Conservation (phyloP, 2,113 vertebrate species). For the Neofelis nebulosa region DNA sequence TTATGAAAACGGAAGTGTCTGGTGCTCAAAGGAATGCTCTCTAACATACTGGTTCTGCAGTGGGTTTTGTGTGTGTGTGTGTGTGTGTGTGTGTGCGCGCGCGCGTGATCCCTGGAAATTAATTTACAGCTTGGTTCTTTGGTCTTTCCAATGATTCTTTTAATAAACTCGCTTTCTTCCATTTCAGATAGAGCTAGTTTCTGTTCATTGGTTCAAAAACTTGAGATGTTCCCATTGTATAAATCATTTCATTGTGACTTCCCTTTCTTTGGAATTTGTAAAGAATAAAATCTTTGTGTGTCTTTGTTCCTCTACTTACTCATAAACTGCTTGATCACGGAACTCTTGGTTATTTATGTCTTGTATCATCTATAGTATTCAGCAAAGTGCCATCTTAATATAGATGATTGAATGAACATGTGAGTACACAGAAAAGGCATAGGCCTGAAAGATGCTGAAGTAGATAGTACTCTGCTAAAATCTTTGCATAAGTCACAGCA, state of each 20-base stretch:
- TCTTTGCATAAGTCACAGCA: background rate
- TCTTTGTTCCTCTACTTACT: background rate
- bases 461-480: background rate
- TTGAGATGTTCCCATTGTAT: accelerated
- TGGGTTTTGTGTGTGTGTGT: too few relatives aligned
- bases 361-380: background rate
- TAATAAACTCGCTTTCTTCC: background rate
- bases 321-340: background rate
- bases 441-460: background rate
- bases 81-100: too few relatives aligned
- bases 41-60: background rate
- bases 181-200: background rate
- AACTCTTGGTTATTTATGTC: background rate
- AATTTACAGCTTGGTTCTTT: background rate
- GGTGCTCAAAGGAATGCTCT: background rate
- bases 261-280: background rate
- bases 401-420: background rate
- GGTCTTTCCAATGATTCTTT: background rate
- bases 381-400: background rate
- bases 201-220: background rate
- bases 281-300: background rate
- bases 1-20: background rate
- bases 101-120: background rate
- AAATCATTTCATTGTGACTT: background rate
- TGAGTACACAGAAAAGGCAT: background rate